A percentile compares a stretch with the other conserved stretches of the same genome.
Conservation (phyloP, 2,888 invertebrate genomes). For the Gastrophysa polygoni region DNA sequence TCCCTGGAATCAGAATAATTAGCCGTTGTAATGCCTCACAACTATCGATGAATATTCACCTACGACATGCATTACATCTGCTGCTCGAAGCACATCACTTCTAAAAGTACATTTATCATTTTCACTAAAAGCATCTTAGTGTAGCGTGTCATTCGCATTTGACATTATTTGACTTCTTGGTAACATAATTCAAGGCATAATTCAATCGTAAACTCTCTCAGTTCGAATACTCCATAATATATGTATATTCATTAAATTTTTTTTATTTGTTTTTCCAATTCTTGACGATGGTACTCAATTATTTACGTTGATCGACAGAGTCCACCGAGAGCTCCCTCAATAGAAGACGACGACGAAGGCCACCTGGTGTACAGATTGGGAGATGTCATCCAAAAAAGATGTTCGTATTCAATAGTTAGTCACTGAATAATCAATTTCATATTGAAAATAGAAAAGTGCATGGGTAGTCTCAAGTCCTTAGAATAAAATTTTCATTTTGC, state of each 20-base stretch:
- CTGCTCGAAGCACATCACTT: no score
- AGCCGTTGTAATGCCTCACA: no score
- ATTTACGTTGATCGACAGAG: constrained; percentile 46
- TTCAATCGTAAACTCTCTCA: neutral
- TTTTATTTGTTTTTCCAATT: neutral
- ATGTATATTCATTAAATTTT: neutral
- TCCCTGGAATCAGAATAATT: no score
- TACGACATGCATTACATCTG: no score
- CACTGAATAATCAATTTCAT: no score
- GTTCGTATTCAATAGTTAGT: constrained; percentile 71
- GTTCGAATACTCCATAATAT: neutral
- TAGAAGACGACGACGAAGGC: constrained; percentile 99
- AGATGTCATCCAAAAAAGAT: constrained; percentile 99
- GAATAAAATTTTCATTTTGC: no score
- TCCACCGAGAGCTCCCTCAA: constrained; percentile 88
- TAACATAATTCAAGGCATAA: neutral
- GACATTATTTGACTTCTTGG: neutral
- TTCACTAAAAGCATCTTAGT: no score
- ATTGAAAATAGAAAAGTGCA: no score
- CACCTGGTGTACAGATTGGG: constrained; percentile 99
- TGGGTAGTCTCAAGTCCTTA: no score
- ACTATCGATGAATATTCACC: no score
- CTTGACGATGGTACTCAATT: neutral
- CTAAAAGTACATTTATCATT: no score
- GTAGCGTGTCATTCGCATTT: no score